Conservation (phyloP, 2,113 vertebrate species). For the Daubentonia madagascariensis region DNA sequence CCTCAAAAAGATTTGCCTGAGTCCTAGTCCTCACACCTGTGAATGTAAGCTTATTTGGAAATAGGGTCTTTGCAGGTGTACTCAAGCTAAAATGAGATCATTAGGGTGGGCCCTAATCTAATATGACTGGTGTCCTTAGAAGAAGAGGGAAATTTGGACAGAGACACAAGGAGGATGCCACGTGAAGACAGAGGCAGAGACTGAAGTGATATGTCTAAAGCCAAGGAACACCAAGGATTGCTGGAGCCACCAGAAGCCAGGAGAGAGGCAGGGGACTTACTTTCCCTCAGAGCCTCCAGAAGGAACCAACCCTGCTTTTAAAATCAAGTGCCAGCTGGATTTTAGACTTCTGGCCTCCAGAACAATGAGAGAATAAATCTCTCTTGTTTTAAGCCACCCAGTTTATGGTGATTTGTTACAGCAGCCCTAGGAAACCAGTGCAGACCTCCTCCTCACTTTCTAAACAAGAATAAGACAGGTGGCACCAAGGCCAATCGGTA, state of each 20-base stretch:
- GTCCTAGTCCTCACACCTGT: too few relatives aligned
- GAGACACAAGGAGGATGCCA: background rate
- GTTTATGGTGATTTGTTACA: background rate
- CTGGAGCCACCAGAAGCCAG: background rate
- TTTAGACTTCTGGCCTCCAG: background rate
- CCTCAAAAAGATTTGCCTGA: too few relatives aligned
- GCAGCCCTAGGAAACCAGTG: background rate
- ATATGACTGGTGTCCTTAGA: background rate
- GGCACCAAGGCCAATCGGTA: rapidly evolving
- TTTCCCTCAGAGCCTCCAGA: background rate
- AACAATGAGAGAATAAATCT: background rate
- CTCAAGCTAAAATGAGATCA: background rate
- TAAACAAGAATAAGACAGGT: background rate
- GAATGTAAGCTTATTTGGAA: background rate
- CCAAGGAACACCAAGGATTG: background rate
- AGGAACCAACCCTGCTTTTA: background rate
- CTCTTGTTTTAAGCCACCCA: background rate
- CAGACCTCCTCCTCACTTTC: background rate
- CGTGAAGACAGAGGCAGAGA: background rate
- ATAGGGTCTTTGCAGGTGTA: background rate
- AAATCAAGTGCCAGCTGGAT: background rate
- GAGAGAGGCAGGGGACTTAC: background rate
- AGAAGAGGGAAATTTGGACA: background rate
- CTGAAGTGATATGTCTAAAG: background rate
- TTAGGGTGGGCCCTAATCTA: too few relatives aligned